These are phyloP conservation scores for Popillia japonica DNA, from an alignment of 1,140 invertebrate genomes.

Conservation along the genomic window DNA sequence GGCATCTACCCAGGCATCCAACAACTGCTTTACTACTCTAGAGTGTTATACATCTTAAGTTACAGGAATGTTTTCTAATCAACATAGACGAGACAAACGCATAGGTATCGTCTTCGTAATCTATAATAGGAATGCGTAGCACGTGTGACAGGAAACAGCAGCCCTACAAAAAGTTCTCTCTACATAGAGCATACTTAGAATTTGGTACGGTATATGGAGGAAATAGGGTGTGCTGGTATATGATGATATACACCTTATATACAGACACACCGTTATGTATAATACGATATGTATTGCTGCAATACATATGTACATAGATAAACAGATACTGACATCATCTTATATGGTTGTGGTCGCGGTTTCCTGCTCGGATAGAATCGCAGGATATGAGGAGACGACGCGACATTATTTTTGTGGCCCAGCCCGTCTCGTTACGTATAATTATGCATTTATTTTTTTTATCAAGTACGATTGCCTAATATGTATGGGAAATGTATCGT, in stretches of 20 bases:
- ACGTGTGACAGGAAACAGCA: constrained; percentile 17
- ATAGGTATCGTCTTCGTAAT: not conserved
- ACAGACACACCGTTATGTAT: not conserved
- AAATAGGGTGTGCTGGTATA: constrained; percentile 5
- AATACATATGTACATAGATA: not conserved
- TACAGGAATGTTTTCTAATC: not conserved
- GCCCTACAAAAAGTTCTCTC: constrained; percentile 3
- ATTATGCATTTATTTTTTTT: not conserved
- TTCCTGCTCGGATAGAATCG: constrained; percentile 1
- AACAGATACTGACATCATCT: constrained; percentile 5
- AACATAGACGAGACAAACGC: not conserved
- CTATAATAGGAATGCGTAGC: not conserved
- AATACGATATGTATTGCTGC: not conserved
- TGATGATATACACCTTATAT: constrained; percentile 13
- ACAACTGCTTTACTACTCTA: too few relatives aligned
- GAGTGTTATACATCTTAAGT: too few relatives aligned
- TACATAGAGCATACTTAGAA: not conserved
- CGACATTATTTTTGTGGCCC: not conserved
- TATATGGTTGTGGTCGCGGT: not conserved
- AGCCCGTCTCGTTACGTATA: not conserved
- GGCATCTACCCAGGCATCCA: too few relatives aligned
- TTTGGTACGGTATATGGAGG: constrained; percentile 10
- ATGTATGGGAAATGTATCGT: not conserved
- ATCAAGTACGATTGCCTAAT: not conserved
- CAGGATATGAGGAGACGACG: constrained; percentile 13